A percentile compares a stretch with the other conserved stretches of the same genome.
phyloP scores from a whole-genome alignment of 2,113 vertebrate genomes.

The Haemorhous mexicanus region DNA sequence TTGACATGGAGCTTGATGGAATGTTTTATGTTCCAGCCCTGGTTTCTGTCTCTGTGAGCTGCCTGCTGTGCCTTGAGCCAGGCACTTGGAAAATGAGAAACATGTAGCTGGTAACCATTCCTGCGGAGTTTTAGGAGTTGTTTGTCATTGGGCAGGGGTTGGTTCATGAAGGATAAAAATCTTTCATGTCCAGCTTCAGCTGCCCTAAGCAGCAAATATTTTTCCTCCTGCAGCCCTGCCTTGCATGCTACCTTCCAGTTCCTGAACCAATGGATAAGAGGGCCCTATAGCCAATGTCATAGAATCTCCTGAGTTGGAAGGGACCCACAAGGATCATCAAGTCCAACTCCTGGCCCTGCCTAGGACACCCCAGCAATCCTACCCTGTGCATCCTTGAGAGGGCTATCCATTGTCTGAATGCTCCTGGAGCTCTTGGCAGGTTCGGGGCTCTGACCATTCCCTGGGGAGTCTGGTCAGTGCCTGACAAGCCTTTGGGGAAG shows the following conservation, averaged over 20 bases:
- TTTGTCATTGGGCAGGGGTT: neutral
- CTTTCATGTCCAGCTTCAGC: neutral
- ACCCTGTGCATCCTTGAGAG: neutral
- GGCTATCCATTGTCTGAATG: accelerated
- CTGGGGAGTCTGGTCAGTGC: neutral
- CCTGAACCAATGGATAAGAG: neutral
- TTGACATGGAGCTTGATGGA: accelerated
- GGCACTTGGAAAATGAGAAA: neutral
- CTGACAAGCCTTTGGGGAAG: neutral
- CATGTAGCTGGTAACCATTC: neutral
- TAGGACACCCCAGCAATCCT: neutral
- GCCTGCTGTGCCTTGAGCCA: neutral
- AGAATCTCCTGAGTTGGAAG: neutral
- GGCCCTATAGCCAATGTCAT: neutral
- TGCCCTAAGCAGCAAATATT: neutral
- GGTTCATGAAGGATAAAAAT: neutral
- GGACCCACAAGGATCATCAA: neutral
- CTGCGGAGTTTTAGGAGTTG: neutral
- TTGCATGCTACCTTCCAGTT: neutral
- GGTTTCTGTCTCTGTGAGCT: neutral
- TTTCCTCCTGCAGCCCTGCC: neutral
- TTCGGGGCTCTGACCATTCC: neutral
- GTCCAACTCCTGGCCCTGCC: neutral
- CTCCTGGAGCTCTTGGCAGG: neutral
- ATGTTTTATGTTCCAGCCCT: accelerated